These are phyloP conservation scores for Drosophila miranda DNA, from an alignment of 1,140 invertebrate genomes.

Conservation along the genomic window DNA sequence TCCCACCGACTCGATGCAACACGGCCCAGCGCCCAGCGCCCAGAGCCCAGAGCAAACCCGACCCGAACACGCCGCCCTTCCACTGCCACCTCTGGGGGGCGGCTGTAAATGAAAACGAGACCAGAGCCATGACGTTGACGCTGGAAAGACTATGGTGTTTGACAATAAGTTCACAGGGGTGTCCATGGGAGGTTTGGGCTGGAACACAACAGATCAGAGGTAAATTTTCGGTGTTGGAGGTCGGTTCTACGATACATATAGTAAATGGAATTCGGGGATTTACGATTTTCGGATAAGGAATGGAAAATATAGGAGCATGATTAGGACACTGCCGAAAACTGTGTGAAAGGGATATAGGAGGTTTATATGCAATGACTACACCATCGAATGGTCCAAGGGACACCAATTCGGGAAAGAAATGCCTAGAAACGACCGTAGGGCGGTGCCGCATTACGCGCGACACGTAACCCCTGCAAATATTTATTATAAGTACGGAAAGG, in stretches of 20 bases:
- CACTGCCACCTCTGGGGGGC: slow-evolving; percentile 36
- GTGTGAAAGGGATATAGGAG: no score
- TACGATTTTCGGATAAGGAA: background rate
- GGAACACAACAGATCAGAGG: slow-evolving; percentile 1
- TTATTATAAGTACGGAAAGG: no score
- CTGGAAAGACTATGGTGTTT: slow-evolving; percentile 51
- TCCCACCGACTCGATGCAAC: slow-evolving; percentile 25
- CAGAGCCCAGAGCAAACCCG: background rate
- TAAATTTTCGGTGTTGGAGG: slow-evolving; percentile 16
- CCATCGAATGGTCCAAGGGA: no score
- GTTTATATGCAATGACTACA: no score
- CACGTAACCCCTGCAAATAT: no score
- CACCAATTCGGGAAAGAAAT: no score
- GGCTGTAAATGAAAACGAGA: slow-evolving; percentile 71
- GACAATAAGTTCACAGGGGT: slow-evolving; percentile 46
- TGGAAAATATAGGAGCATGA: no score
- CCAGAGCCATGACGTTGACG: slow-evolving; percentile 50
- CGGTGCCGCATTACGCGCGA: no score
- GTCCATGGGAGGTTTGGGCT: background rate
- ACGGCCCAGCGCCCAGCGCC: slow-evolving; percentile 2
- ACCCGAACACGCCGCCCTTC: background rate
- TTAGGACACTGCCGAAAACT: no score
- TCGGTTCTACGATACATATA: background rate
- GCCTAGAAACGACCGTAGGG: no score
- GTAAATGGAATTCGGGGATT: background rate